A percentile compares a stretch with the other conserved stretches of the same genome.
Conservation (phyloP, 2,888 invertebrate genomes). For the Diaphora mendica region DNA sequence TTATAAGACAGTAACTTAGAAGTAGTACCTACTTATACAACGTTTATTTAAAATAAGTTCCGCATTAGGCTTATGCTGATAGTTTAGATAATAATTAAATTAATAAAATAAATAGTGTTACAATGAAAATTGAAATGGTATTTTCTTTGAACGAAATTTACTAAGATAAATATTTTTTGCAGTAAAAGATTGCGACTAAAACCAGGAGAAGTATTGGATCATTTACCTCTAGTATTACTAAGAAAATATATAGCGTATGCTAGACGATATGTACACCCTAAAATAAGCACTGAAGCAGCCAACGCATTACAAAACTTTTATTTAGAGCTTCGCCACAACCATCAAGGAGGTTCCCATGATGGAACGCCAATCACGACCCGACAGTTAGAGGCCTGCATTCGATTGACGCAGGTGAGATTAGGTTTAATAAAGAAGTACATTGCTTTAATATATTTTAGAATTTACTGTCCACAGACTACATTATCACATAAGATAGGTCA, state of each 20-base stretch:
- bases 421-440: not conserved
- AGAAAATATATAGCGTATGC: slow-evolving; percentile 97
- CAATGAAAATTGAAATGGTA: not conserved
- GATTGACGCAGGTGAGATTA: slow-evolving; percentile 90
- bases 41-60: no score
- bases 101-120: not conserved
- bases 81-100: no score
- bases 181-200: slow-evolving; percentile 87
- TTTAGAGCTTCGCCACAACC: slow-evolving; percentile 90
- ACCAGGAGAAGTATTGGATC: slow-evolving; percentile 88
- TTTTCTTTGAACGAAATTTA: not conserved
- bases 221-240: slow-evolving; percentile 91
- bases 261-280: slow-evolving; percentile 94
- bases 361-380: slow-evolving; percentile 92
- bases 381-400: slow-evolving; percentile 95
- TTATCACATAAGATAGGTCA: no score
- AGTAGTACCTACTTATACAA: no score
- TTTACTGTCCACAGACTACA: no score
- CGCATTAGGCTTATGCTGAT: no score
- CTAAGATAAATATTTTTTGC: slow-evolving; percentile 42
- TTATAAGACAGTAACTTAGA: no score
- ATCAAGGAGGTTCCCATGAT: slow-evolving; percentile 89
- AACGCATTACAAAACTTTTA: slow-evolving; percentile 92
- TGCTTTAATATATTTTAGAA: no score
- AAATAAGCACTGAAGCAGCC: slow-evolving; percentile 90